Evolutionary conservation across 2,888 invertebrate genomes (phyloP).

Genomic region (Volucella bombylans): DNA sequence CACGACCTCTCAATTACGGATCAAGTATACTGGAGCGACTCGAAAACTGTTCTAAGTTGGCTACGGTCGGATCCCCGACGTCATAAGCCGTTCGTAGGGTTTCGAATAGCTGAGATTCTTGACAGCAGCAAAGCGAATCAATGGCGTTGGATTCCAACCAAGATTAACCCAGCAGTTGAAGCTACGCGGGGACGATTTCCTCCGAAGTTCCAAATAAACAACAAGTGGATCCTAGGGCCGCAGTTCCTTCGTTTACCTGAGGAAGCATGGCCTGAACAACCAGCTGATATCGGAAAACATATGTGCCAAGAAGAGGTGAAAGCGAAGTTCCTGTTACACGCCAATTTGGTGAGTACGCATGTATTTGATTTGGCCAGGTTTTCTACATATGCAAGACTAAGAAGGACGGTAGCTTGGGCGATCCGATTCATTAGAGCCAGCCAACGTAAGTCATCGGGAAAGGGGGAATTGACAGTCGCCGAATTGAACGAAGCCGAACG

Average conservation of each 20-base stretch:
- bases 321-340: neutral
- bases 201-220: neutral
- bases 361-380: neutral
- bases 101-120: too few relatives aligned
- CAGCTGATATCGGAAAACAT: neutral
- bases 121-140: too few relatives aligned
- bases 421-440: too few relatives aligned
- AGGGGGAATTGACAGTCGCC: too few relatives aligned
- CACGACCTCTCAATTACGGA: too few relatives aligned
- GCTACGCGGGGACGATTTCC: constrained; percentile 42
- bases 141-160: too few relatives aligned
- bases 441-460: too few relatives aligned
- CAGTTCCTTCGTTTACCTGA: constrained; percentile 32
- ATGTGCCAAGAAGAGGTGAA: neutral
- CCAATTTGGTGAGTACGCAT: neutral
- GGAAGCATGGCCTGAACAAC: neutral
- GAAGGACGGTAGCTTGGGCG: constrained; percentile 1
- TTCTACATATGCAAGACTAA: neutral
- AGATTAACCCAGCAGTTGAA: constrained; percentile 41
- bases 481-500: constrained; percentile 8
- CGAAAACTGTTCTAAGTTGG: too few relatives aligned
- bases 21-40: too few relatives aligned
- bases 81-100: too few relatives aligned
- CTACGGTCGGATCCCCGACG: too few relatives aligned
- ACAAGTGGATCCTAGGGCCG: constrained; percentile 46